Percentiles rank a stretch among this genome's conserved stretches.
Evolutionary conservation across 2,888 invertebrate species (phyloP).

Genomic region (Torymus aiolomorphi): DNA sequence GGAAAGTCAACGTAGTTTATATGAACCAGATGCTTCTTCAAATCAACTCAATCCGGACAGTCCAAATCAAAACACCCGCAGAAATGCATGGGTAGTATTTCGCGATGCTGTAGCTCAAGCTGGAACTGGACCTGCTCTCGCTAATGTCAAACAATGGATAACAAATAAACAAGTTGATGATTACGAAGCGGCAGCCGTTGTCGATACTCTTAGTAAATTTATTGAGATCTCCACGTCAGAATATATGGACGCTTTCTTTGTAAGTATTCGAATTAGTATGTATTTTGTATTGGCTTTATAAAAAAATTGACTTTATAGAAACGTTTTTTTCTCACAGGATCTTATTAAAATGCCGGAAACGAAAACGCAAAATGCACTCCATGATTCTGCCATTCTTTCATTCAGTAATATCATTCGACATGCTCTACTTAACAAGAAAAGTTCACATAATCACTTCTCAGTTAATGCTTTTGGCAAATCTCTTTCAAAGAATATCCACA

Average conservation of each 20-base stretch:
- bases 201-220: conserved; percentile 78
- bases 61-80: conserved; percentile 66
- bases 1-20: conserved; percentile 78
- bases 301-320: too few species aligned
- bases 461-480: conserved; percentile 82
- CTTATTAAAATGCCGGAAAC: conserved; percentile 79
- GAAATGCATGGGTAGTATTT: conserved; percentile 80
- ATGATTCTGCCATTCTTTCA: conserved; percentile 79
- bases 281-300: background rate
- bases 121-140: conserved; percentile 83
- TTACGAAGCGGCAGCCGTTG: conserved; percentile 80
- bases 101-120: conserved; percentile 82
- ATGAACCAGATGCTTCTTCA: conserved; percentile 64
- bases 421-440: conserved; percentile 79
- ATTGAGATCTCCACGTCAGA: conserved; percentile 81
- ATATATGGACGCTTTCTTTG: conserved; percentile 80
- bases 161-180: conserved; percentile 77
- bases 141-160: conserved; percentile 81
- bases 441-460: conserved; percentile 80
- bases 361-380: conserved; percentile 77
- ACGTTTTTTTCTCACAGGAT: conserved; percentile 65
- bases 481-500: conserved; percentile 76
- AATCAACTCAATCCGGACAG: conserved; percentile 72
- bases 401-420: conserved; percentile 80
- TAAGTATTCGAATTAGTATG: conserved; percentile 66